These are phyloP conservation scores for Clarias laeviceps DNA, from an alignment of 2,797 vertebrate genomes.

Conservation along the genomic window DNA sequence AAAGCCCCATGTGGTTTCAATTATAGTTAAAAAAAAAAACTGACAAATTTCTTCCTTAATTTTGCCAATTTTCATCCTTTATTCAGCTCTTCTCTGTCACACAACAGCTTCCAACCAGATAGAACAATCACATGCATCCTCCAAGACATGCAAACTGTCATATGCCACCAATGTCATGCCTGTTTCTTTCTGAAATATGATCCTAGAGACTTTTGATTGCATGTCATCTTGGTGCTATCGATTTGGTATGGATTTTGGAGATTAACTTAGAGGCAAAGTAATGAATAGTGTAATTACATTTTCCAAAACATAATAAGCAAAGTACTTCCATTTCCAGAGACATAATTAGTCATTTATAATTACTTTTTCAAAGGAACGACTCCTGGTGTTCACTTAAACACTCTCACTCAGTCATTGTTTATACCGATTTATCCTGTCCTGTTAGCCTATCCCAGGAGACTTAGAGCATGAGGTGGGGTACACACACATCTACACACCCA, in stretches of 20 bases:
- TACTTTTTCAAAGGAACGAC: neutral
- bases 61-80: neutral
- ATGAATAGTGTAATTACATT: slow-evolving; percentile 6
- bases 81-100: neutral
- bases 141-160: neutral
- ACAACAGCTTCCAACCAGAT: neutral
- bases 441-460: no score
- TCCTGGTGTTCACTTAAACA: neutral
- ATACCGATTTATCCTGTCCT: no score
- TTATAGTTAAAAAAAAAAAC: neutral
- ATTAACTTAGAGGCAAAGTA: neutral
- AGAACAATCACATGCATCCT: neutral
- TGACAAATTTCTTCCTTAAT: neutral
- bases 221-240: neutral
- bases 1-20: neutral
- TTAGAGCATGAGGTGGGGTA: no score
- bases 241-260: neutral
- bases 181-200: neutral
- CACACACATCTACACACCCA: no score
- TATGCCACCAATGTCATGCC: neutral
- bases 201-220: neutral
- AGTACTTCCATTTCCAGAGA: neutral
- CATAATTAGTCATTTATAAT: neutral
- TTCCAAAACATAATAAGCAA: slow-evolving; percentile 3
- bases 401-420: no score